phyloP scores from a whole-genome alignment of 2,113 vertebrate species.

The Mobula hypostoma region DNA sequence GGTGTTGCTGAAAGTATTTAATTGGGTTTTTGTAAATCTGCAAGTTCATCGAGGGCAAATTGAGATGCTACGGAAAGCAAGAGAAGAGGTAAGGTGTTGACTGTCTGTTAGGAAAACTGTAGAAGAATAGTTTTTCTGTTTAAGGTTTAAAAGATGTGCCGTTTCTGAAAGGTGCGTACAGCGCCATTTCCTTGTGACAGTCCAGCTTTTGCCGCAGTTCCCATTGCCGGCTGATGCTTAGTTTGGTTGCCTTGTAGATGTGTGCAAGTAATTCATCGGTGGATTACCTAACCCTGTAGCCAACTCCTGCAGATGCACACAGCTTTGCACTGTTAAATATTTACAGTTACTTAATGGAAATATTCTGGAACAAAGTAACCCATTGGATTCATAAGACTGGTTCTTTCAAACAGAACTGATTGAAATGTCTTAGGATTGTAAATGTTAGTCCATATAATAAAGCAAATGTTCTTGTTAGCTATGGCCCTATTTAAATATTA shows the following conservation, averaged over 20 bases:
- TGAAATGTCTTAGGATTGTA: not conserved
- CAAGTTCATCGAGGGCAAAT: conserved; percentile 60
- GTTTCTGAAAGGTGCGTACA: not conserved
- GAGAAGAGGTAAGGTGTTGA: conserved; percentile 45
- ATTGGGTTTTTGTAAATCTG: conserved; percentile 48
- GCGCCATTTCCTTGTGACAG: not conserved
- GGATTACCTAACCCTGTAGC: not conserved
- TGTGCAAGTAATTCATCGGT: not conserved
- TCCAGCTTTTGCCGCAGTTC: not conserved
- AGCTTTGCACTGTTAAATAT: not conserved
- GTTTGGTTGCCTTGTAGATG: not conserved
- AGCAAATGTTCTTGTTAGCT: not conserved
- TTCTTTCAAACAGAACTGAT: not conserved
- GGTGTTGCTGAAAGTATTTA: conserved; percentile 54
- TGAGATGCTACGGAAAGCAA: conserved; percentile 53
- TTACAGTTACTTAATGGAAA: not conserved
- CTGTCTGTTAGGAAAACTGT: not conserved
- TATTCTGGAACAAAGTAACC: not conserved
- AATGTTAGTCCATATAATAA: not conserved
- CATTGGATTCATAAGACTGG: not conserved
- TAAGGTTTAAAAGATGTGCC: not conserved
- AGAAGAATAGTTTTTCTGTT: not conserved
- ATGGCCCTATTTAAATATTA: not conserved
- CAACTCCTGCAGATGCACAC: not conserved
- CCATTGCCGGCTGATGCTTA: no score